These are phyloP conservation scores for Achlya flavicornis DNA, from an alignment of 2,888 invertebrate genomes.

Conservation along the genomic window DNA sequence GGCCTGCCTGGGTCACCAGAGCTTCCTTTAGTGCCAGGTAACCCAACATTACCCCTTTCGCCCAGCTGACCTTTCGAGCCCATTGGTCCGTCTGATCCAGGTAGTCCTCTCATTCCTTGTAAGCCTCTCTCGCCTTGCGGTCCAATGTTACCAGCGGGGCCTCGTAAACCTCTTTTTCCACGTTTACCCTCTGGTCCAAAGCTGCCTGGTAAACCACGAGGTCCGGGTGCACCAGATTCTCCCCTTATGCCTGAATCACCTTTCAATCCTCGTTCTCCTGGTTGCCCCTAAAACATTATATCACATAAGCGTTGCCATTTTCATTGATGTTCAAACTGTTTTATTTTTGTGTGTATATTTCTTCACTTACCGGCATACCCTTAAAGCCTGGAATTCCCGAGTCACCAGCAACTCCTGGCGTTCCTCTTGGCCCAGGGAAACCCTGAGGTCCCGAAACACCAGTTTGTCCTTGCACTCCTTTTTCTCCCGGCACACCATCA, in stretches of 20 bases:
- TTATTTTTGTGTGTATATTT: too few species aligned
- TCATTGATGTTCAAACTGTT: too few species aligned
- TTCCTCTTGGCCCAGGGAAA: conserved; percentile 91
- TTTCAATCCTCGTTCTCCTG: conserved; percentile 91
- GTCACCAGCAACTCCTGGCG: conserved; percentile 89
- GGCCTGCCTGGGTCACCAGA: conserved; percentile 85
- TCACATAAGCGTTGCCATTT: background rate
- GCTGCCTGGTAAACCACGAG: conserved; percentile 89
- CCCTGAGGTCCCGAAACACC: conserved; percentile 91
- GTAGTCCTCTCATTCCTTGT: conserved; percentile 86
- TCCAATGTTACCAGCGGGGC: conserved; percentile 89
- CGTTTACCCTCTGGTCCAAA: conserved; percentile 91
- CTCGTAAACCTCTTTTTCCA: conserved; percentile 90
- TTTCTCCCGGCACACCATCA: conserved; percentile 92
- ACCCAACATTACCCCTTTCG: conserved; percentile 85
- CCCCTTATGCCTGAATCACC: conserved; percentile 91
- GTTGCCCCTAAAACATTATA: conserved; percentile 83
- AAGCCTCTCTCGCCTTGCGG: conserved; percentile 89
- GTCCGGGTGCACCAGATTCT: conserved; percentile 88
- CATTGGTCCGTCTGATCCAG: conserved; percentile 90
- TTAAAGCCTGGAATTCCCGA: conserved; percentile 89
- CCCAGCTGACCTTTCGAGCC: conserved; percentile 90
- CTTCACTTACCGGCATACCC: conserved; percentile 86
- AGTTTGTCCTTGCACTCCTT: conserved; percentile 88
- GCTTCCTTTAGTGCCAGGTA: conserved; percentile 84